Percentiles rank a stretch among this genome's conserved stretches.
These are phyloP conservation scores for Coleophora deauratella DNA, from an alignment of 2,888 invertebrate species.

Conservation along the genomic window DNA sequence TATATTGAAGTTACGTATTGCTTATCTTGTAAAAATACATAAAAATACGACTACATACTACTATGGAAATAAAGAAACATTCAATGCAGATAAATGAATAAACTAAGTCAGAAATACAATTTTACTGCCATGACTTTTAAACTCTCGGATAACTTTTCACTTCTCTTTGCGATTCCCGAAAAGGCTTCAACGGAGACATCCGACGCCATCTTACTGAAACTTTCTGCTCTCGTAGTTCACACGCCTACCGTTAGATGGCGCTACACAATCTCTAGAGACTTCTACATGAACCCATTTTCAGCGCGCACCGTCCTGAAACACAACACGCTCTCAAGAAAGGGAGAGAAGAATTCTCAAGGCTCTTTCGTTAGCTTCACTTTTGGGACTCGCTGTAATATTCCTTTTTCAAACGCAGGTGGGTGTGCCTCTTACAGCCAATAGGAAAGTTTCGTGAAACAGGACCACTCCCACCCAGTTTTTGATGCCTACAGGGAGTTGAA, in stretches of 20 bases:
- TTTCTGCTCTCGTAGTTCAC: constrained; percentile 31
- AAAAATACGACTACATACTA: no score
- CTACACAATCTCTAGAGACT: constrained; percentile 36
- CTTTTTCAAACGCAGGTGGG: constrained; percentile 57
- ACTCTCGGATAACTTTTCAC: constrained; percentile 1
- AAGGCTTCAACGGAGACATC: constrained; percentile 25
- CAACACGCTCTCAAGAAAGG: constrained; percentile 54
- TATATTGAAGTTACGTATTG: no score
- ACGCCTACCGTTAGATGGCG: constrained; percentile 40
- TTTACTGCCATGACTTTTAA: neutral
- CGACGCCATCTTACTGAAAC: constrained; percentile 54
- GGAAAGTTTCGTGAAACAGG: constrained; percentile 39
- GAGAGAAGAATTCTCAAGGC: constrained; percentile 69
- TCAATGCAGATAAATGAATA: no score
- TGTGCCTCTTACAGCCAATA: constrained; percentile 54
- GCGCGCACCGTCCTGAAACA: constrained; percentile 62
- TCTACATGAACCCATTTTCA: constrained; percentile 50
- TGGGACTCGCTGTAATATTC: constrained; percentile 45
- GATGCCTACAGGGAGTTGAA: constrained; percentile 70
- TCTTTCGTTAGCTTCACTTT: constrained; percentile 34
- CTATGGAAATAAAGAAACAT: no score
- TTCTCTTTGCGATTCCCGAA: neutral
- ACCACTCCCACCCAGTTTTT: constrained; percentile 64
- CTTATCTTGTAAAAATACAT: no score
- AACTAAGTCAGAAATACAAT: no score